A percentile compares a stretch with the other conserved stretches of the same genome.
These are phyloP conservation scores for Congeria kusceri DNA, from an alignment of 2,888 invertebrate species.

Conservation along the genomic window DNA sequence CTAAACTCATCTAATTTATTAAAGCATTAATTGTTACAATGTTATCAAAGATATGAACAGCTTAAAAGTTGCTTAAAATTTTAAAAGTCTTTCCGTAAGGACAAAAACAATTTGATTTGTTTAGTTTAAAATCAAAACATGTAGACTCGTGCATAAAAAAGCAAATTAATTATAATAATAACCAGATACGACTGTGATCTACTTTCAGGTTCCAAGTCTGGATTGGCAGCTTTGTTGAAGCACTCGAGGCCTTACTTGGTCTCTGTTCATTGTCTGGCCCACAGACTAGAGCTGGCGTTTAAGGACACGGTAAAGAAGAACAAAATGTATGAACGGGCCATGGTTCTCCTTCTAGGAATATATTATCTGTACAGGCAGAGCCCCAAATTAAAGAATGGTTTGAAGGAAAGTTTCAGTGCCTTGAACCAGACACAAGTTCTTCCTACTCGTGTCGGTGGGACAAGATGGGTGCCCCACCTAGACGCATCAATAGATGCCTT, in stretches of 20 bases:
- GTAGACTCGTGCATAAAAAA: too few relatives aligned
- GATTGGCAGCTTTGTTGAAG: conserved; percentile 40
- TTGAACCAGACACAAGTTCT: too few relatives aligned
- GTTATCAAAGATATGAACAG: too few relatives aligned
- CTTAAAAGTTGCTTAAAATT: too few relatives aligned
- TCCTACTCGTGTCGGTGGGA: too few relatives aligned
- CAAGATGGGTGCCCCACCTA: conserved; percentile 41
- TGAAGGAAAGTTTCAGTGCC: too few relatives aligned
- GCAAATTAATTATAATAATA: too few relatives aligned
- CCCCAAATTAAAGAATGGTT: conserved; percentile 31
- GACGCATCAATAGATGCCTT: conserved; percentile 28
- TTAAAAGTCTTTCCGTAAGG: too few relatives aligned
- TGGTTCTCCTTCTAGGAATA: conserved; percentile 34
- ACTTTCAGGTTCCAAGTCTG: conserved; percentile 38
- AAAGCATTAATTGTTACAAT: too few relatives aligned
- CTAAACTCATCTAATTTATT: too few relatives aligned
- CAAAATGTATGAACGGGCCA: conserved; percentile 28
- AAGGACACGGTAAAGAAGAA: conserved; percentile 43
- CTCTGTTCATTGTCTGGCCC: conserved; percentile 31
- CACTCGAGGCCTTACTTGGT: conserved; percentile 19
- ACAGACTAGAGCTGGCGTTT: conserved; percentile 42
- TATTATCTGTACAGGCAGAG: conserved; percentile 37
- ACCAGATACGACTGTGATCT: neutral
- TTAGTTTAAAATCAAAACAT: too few relatives aligned
- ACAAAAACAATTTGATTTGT: too few relatives aligned